Base-by-base conservation (phyloP, 1,140 invertebrate genomes). In the Brachionus sp. region DNA sequence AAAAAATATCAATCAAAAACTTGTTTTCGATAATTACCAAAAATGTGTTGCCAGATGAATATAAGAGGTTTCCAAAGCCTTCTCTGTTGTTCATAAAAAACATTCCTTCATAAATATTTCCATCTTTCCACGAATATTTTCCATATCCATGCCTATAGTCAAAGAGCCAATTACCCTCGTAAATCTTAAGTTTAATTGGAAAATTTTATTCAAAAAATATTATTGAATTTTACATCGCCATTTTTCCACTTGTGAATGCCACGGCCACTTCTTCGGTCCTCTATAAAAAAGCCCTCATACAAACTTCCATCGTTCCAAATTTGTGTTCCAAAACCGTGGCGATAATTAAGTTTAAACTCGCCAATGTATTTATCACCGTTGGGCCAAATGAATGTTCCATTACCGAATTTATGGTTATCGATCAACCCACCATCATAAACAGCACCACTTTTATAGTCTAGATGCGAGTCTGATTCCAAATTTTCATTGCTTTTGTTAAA, bases 21-120 rank as follows among this genome's bases (percentile, higher is more conserved):
- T 5, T 9, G 19, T 68, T 13, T n/a, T 70, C 68, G 0, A 29
- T 23, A 19, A 66, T 84, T 84, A 89, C 88, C 86, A 89, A 85
- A 87, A 88, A 89, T 46, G 84, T 85, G 64, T 86, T 85, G 9
- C 87, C 88, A 86, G 87, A 86, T 6, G 86, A 77, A 84, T 88
- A 89, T 19, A 62, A 83, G 75, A 89, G 87, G 0, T 77, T 84
- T 3, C 88, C 88, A 85, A 87, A 89, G 3, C 88, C 88, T 84
- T 89, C 88, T 73, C 87, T 88, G 53, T 86, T 86, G 78, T 89
- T 87, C 85, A 88, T 86, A 83, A 88, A 88, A 77, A 89, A 89
- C 25, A 86, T 86, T 5, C 88, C 88, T 19, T 82, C 80, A 75
- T 85, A 89, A 10, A 84, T 84, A 5, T 87, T 87, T 2, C 86